Conservation (phyloP, 2,888 invertebrate species). For the Tetranychus truncatus region DNA sequence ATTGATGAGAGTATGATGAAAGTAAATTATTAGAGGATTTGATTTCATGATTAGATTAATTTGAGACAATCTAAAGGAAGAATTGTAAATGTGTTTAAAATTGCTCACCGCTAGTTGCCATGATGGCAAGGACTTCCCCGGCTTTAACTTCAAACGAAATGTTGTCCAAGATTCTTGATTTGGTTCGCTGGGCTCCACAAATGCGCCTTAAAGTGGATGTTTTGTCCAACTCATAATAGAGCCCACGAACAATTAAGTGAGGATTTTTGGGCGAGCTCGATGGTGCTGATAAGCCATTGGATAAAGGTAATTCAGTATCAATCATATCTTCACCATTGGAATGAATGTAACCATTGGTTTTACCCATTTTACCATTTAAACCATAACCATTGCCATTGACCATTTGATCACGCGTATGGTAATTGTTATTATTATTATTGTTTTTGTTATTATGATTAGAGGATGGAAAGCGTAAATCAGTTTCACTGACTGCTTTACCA, state of each 20-base stretch:
- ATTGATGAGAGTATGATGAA: too few species aligned
- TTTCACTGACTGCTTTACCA: constrained; percentile 16
- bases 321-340: background rate
- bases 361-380: constrained; percentile 17
- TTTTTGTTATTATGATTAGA: background rate
- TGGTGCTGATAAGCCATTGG: background rate
- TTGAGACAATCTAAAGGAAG: background rate
- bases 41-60: background rate
- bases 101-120: constrained; percentile 48
- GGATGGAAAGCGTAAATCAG: constrained; percentile 12
- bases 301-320: background rate
- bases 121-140: constrained; percentile 70
- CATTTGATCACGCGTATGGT: background rate
- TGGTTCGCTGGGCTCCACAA: constrained; percentile 31
- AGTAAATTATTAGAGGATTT: background rate
- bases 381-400: constrained; percentile 13
- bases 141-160: constrained; percentile 72
- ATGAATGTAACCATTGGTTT: constrained; percentile 6
- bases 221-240: constrained; percentile 43
- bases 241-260: constrained; percentile 41
- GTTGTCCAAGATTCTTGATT: constrained; percentile 44
- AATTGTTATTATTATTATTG: background rate
- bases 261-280: constrained; percentile 30
- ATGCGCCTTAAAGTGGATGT: constrained; percentile 30
- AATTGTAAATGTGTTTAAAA: background rate